These are phyloP conservation scores for Helostoma temminkii DNA, from an alignment of 2,797 vertebrate species.

Conservation along the genomic window DNA sequence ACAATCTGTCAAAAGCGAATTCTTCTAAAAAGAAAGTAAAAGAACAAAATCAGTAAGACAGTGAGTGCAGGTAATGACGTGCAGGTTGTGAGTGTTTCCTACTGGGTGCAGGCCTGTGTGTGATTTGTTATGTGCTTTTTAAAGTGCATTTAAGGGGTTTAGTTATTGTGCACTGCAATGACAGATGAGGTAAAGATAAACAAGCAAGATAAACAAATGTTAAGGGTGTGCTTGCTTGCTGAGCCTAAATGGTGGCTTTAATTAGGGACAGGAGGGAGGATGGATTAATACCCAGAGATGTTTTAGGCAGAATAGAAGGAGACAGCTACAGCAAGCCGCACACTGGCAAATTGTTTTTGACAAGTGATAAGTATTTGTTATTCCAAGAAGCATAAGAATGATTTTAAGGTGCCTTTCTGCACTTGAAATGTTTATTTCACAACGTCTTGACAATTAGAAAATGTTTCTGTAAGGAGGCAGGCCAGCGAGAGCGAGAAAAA, in stretches of 20 bases:
- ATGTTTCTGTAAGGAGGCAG: slow-evolving; percentile 8
- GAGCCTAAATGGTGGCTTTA: slow-evolving; percentile 23
- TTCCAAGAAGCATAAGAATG: slow-evolving; percentile 12
- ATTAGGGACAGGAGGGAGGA: slow-evolving; percentile 17
- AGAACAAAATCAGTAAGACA: not conserved
- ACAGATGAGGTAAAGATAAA: slow-evolving; percentile 12
- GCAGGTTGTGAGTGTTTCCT: not conserved
- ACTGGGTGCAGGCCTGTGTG: not conserved
- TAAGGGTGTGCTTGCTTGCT: not conserved
- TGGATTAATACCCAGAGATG: not conserved
- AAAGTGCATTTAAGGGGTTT: slow-evolving; percentile 5
- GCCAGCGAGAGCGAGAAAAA: not conserved
- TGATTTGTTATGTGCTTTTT: slow-evolving; percentile 2
- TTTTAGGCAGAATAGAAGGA: slow-evolving; percentile 19
- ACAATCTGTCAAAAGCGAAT: slow-evolving; percentile 28
- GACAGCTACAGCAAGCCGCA: not conserved
- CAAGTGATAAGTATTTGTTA: slow-evolving; percentile 25
- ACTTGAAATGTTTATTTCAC: slow-evolving; percentile 15
- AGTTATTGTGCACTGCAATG: slow-evolving; percentile 20
- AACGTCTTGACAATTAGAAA: slow-evolving; percentile 9
- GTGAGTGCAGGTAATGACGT: slow-evolving; percentile 18
- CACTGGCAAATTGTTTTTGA: slow-evolving; percentile 25
- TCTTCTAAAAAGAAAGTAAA: not conserved
- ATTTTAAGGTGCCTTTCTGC: not conserved
- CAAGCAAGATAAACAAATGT: not conserved